phyloP scores from a whole-genome alignment of 92 coral and sea anemone species.

The Palythoa grandis region DNA sequence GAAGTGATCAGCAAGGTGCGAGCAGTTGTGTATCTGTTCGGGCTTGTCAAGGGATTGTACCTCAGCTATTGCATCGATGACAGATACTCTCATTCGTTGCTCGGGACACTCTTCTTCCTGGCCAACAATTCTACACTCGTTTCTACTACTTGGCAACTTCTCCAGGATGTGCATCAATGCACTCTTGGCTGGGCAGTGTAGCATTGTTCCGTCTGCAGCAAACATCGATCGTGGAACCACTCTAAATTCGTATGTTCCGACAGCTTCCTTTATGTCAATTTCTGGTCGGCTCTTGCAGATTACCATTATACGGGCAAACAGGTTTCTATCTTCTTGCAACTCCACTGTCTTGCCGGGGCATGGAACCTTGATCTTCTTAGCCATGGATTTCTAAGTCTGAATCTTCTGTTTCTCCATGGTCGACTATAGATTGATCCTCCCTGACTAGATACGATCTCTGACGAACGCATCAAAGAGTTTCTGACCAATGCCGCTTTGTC shows the following conservation, averaged over 20 bases:
- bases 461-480: constrained; percentile 48
- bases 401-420: constrained; percentile 65
- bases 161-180: constrained; percentile 37
- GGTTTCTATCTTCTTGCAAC: constrained; percentile 54
- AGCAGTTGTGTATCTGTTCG: constrained; percentile 48
- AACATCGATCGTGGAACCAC: constrained; percentile 46
- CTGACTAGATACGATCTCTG: constrained; percentile 53
- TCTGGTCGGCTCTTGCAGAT: constrained; percentile 61
- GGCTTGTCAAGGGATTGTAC: constrained; percentile 59
- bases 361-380: constrained; percentile 43
- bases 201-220: constrained; percentile 48
- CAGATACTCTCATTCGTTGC: constrained; percentile 23
- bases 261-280: constrained; percentile 45
- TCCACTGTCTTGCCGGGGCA: constrained; percentile 26
- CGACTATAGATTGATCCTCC: constrained; percentile 35
- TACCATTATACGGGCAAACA: constrained; percentile 58
- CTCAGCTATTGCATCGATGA: constrained; percentile 68
- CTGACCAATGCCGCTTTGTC: constrained; percentile 17
- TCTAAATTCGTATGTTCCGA: constrained; percentile 44
- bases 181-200: constrained; percentile 46
- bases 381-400: constrained; percentile 47
- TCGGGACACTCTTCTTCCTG: constrained; percentile 8
- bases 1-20: constrained; percentile 58
- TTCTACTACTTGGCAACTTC: constrained; percentile 12
- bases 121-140: not conserved